Evolutionary conservation across 1,140 invertebrate genomes (phyloP), one percentile per base, ranked within the genome.

Genomic region (Trialeurodes vaporariorum): DNA sequence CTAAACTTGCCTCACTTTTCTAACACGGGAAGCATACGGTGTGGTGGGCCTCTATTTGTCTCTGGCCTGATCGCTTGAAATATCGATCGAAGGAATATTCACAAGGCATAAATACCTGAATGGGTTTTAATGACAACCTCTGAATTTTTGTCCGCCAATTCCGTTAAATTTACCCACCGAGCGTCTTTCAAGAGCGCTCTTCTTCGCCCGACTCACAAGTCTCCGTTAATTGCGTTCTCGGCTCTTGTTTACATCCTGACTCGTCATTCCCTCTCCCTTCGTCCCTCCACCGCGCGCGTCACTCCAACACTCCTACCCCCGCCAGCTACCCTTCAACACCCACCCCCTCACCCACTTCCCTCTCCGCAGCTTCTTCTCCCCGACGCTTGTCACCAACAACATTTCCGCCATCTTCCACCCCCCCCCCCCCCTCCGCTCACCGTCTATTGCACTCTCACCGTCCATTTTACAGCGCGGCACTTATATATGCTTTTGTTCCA

Each of bases 221-320:
- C 67, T 68, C 34, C 34, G 27, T 68, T 27, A 64, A 22, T 49
- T 64, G 25, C 67, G 23, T 58, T 59, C 26, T 64, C 67, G 63
- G 27, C 62, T 64, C 13, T 59, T 68, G 21, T 59, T 49, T 49
- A 49, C 34, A 49, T 49, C 34, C 58, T 59, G 25, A 13, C 58
- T 59, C 25, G 9, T 34, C 27, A 27, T 25, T 58, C 58, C 24
- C 26, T 49, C 34, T 21, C 25, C 64, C 26, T 49, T 13, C 27
- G 22, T 1, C 26, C 25, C 23, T 25, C 23, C 1, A 25, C 40
- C 24, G 22, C 26, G 25, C 25, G 11, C 49, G 24, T 49, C 34
- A 49, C 34, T 9, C 34, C 34, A 49, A 9, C 34, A 49, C 34
- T 49, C 34, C 17, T 49, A 17, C 17, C 34, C 5, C 34, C 34